A percentile compares a stretch with the other conserved stretches of the same genome.
Evolutionary conservation across 2,113 vertebrate species (phyloP).

Genomic region (Halcyon senegalensis): DNA sequence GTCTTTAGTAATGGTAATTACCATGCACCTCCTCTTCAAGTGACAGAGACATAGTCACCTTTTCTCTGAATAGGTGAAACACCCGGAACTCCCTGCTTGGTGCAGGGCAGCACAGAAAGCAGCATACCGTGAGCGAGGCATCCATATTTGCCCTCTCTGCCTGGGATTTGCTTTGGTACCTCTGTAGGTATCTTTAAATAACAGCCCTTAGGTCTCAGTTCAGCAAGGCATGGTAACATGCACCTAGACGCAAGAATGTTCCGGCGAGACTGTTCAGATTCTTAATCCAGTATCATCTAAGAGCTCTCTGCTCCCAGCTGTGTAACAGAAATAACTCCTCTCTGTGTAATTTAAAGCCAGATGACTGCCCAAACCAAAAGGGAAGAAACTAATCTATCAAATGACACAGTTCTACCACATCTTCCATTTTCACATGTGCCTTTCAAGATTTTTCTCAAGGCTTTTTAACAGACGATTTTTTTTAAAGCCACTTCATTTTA

Average conservation of each 20-base stretch:
- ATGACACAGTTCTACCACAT: background rate
- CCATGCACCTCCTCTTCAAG: background rate
- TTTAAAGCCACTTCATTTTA: background rate
- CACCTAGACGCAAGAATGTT: background rate
- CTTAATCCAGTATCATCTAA: background rate
- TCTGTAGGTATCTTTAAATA: background rate
- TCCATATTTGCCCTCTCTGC: accelerated
- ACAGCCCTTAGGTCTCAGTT: background rate
- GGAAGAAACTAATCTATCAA: background rate
- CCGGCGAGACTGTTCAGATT: background rate
- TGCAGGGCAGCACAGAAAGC: background rate
- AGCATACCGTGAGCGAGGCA: background rate
- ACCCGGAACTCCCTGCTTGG: background rate
- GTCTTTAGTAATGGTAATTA: background rate
- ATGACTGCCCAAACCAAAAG: background rate
- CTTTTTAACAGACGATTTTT: background rate
- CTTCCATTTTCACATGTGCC: background rate
- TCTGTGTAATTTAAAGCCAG: background rate
- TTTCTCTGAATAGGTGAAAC: background rate
- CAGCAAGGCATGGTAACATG: background rate
- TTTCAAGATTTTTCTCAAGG: background rate
- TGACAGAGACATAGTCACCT: background rate
- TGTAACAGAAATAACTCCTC: background rate
- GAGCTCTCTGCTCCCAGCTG: background rate
- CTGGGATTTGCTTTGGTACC: background rate